Conservation (phyloP, 2,888 invertebrate genomes). For the Mesorhabditis sp. region DNA sequence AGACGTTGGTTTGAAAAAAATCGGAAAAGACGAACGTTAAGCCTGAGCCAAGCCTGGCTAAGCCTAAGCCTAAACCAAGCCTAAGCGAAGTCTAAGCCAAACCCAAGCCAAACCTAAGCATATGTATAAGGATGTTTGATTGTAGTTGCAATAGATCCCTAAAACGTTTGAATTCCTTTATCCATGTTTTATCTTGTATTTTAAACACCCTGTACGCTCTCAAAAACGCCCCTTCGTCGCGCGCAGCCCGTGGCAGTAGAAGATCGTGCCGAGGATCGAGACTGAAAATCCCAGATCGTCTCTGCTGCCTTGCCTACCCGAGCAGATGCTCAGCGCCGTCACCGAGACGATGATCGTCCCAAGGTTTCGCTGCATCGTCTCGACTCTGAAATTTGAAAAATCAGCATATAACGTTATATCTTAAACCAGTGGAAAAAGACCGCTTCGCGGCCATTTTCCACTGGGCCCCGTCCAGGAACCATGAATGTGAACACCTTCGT, state of each 20-base stretch:
- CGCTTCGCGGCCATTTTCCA: no score
- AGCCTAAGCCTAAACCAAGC: no score
- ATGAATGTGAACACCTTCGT: no score
- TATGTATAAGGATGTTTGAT: no score
- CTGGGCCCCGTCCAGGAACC: no score
- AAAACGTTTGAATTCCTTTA: not conserved
- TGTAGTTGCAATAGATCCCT: no score
- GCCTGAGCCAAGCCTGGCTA: no score
- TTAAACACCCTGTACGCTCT: slow-evolving; percentile 10
- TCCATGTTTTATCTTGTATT: not conserved
- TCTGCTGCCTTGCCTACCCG: not conserved
- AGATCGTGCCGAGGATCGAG: slow-evolving; percentile 41
- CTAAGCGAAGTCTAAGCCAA: no score
- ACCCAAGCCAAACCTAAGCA: no score
- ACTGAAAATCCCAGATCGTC: slow-evolving; percentile 8
- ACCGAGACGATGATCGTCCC: not conserved
- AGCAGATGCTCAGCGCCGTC: not conserved
- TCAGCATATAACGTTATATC: not conserved
- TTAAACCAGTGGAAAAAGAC: no score
- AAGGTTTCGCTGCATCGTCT: not conserved
- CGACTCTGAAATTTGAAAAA: not conserved
- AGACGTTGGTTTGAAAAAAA: no score
- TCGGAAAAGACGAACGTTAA: no score
- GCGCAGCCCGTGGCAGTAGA: slow-evolving; percentile 46
- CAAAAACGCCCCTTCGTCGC: slow-evolving; percentile 47